phyloP scores from a whole-genome alignment of 1,140 invertebrate species.

The Cyclargus thomasi region DNA sequence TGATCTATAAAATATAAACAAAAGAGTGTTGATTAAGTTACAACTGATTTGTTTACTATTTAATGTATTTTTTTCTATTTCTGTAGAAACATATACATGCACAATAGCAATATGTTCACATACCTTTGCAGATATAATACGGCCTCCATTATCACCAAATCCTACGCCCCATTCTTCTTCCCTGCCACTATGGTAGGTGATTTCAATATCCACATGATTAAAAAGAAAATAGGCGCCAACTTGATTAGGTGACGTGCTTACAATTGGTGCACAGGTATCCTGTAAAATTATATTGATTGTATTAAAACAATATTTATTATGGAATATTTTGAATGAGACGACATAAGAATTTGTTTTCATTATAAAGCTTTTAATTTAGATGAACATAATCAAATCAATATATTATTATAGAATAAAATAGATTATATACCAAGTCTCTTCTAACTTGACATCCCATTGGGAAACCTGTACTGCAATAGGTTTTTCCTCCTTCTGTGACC shows the following conservation, averaged over 20 bases:
- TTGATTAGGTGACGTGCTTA: conserved; percentile 74
- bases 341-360: too few relatives aligned
- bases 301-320: too few relatives aligned
- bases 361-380: too few relatives aligned
- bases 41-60: not conserved
- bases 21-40: too few relatives aligned
- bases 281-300: conserved; percentile 30
- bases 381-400: not conserved
- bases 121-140: conserved; percentile 90
- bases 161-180: conserved; percentile 89
- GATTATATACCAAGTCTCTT: conserved; percentile 55
- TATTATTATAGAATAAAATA: conserved; percentile 12
- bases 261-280: conserved; percentile 61
- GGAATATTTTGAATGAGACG: too few relatives aligned
- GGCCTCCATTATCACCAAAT: conserved; percentile 86
- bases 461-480: conserved; percentile 95
- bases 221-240: conserved; percentile 92
- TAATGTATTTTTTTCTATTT: not conserved
- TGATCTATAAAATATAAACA: conserved; percentile 65
- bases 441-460: conserved; percentile 96
- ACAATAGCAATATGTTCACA: conserved; percentile 24
- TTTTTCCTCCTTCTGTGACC: conserved; percentile 80
- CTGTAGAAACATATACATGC: conserved; percentile 8
- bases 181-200: conserved; percentile 93
- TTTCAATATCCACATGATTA: conserved; percentile 96